These are phyloP conservation scores for Pecten maximus DNA, from an alignment of 2,888 invertebrate genomes.

Conservation along the genomic window DNA sequence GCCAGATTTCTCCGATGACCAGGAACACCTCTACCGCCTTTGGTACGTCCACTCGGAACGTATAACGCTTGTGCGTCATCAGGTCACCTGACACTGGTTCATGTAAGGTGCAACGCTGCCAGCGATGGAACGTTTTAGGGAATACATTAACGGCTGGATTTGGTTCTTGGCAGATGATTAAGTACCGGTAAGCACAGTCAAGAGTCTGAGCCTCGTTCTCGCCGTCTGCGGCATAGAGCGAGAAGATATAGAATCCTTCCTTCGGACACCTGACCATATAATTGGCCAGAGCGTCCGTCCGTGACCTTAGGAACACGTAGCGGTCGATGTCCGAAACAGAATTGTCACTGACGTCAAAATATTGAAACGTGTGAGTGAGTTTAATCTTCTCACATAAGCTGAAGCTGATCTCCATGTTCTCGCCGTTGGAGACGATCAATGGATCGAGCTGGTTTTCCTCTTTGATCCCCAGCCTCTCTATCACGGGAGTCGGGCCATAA, in stretches of 20 bases:
- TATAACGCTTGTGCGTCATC: constrained; percentile 76
- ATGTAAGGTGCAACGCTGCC: constrained; percentile 78
- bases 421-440: constrained; percentile 74
- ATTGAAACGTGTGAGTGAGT: constrained; percentile 78
- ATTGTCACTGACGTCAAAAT: constrained; percentile 75
- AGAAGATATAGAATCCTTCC: constrained; percentile 80
- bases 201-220: constrained; percentile 65
- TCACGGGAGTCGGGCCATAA: constrained; percentile 77
- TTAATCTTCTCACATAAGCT: constrained; percentile 73
- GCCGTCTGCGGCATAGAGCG: constrained; percentile 75
- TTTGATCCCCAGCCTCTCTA: constrained; percentile 72
- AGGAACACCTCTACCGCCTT: constrained; percentile 79
- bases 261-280: constrained; percentile 80
- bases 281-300: constrained; percentile 75
- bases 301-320: constrained; percentile 77
- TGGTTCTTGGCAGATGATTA: constrained; percentile 79
- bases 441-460: constrained; percentile 74
- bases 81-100: constrained; percentile 80
- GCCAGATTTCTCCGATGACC: constrained; percentile 77
- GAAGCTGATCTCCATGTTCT: constrained; percentile 77
- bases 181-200: constrained; percentile 78
- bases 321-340: constrained; percentile 76
- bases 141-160: constrained; percentile 72
- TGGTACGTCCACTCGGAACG: constrained; percentile 77
- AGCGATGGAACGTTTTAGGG: constrained; percentile 77